Conservation (phyloP, 2,113 vertebrate genomes). For the Entomyzon cyanotis region DNA sequence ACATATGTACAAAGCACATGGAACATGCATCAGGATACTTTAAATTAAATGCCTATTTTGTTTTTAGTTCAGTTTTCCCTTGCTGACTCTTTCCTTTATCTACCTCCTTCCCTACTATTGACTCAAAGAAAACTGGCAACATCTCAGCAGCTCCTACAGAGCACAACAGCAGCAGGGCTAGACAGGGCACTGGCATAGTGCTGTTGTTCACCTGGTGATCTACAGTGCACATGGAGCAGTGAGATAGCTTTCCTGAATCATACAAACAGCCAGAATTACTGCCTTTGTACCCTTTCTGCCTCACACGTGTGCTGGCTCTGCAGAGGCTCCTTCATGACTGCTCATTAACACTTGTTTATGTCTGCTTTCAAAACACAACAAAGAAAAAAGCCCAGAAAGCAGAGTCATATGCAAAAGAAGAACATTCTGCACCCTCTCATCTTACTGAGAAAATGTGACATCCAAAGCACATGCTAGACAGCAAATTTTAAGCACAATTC, state of each 20-base stretch:
- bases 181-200: neutral
- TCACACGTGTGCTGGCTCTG: neutral
- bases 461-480: neutral
- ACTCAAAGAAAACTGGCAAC: neutral
- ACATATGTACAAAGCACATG: neutral
- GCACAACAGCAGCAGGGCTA: neutral
- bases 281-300: neutral
- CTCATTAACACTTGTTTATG: neutral
- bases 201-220: neutral
- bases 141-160: neutral
- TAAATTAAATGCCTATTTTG: neutral
- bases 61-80: neutral
- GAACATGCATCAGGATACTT: neutral
- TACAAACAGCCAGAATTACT: neutral
- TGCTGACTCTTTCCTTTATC: neutral
- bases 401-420: neutral
- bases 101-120: neutral
- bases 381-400: neutral
- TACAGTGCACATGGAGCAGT: neutral
- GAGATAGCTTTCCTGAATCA: neutral
- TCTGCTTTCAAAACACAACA: neutral
- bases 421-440: neutral
- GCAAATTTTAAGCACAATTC: neutral
- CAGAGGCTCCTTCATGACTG: neutral
- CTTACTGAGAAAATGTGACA: neutral